Base-by-base conservation (phyloP, 2,888 invertebrate genomes). In the Syritta pipiens region DNA sequence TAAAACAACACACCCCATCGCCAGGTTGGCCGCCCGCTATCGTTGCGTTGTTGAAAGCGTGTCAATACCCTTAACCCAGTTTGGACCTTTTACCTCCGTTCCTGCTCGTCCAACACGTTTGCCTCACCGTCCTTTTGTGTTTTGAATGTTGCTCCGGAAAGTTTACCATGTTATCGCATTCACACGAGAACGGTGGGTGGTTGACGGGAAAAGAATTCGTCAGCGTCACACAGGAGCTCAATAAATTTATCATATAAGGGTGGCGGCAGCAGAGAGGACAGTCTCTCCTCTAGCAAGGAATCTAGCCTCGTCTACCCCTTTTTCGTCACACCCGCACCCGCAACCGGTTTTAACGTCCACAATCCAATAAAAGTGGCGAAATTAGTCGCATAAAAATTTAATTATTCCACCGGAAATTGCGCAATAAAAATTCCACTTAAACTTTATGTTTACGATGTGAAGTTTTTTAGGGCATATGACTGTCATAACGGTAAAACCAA, bases 401-500 rank as follows among this genome's bases (percentile, higher is more conserved):
- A 79, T 79, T 79, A 79, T 79, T 79, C 67, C 74, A 79, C 79
- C 79, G 79, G 79, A 79, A 79, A 79, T 79, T 79, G 74, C 55
- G 67, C 79, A 79, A 74, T 79, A 79, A 79, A 79, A 79, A 74
- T 74, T 79, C 79, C 62, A 79, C 79, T 79, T 74, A 79, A 79
- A 74, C 72, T 72, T 79, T 67, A 79, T 74, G 74, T 74, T 79
- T 79, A 79, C 74, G 79, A 79, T 74, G 79, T 79, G 79, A 79
- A 74, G 79, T 72, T 79, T 79, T 79, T 79, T 67, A 72, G 79
- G 74, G 72, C 79, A 72, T 74, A 74, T 79, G 79, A 74, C 67
- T 74, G 79, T 74, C 79, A 79, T 79, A 79, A 79, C 67, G 74
- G 74, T 72, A 53, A 71, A 77, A 59, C 51, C 74, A 62, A 74